Base-by-base conservation (phyloP, 2,888 invertebrate species). In the Hoplodrina blanda region DNA sequence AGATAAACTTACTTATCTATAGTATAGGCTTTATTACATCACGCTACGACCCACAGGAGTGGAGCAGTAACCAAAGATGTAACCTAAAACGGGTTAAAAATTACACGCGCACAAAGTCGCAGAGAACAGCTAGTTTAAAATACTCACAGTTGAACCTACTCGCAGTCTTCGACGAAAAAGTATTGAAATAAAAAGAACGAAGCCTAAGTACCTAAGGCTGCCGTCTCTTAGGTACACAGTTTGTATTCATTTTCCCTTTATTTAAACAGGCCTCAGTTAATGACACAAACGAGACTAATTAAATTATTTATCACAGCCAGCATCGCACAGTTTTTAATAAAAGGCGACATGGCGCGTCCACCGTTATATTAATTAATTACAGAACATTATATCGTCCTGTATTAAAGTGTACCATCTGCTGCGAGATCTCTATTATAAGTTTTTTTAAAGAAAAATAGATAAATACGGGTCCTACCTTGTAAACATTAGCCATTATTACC, bases 301-400 rank as follows among this genome's bases (percentile, higher is more conserved):
- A 61, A 53, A 61, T 61, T 61, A 73, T 78, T 60, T 60, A 73
- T 60, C 37, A 77, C 30, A 13, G 56, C 77, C 11, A 56, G 25
- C 25, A 11, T 69, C 17, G 44, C 33, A 50, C 41, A 57, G 44
- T 76, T 76, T 74, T 72, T 69, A 69, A 57, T 69, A 76, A 76
- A 71, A 72, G 46, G 8, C 37, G 52, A 53, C 70, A 53, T 37
- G 11, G 25, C 56, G 8, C 37, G 52, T 25, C 69, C 37, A 30
- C 11, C 19, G 13, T 76, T 56, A 50, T 37, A 17, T 8, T 69
- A 76, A 71, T 71, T 76, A 69, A 71, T 76, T 44, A 69, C 44
- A 17, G 25, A 44, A 68, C 13, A 50, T 76, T 44, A 55, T 46
- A 30, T 17, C 15, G 33, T 25, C 1, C 44, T 56, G 25, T 50